Evolutionary conservation across 2,888 invertebrate genomes (phyloP), one percentile per base, ranked within the genome.

Genomic region (Drosophila gaucha): DNA sequence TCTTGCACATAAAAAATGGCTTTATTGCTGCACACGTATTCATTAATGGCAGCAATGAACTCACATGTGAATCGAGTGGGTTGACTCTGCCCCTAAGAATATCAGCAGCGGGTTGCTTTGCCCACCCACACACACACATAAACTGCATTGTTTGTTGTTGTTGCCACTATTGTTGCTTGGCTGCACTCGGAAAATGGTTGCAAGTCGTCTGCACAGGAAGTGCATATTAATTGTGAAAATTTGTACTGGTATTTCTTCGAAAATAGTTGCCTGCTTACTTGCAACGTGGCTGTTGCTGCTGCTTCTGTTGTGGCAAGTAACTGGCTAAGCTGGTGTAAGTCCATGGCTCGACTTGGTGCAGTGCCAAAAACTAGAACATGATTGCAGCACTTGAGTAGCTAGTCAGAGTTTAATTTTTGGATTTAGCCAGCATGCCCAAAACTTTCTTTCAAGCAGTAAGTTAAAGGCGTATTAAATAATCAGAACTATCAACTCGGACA

Each of bases 11-110:
- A 85, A 85, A 85, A 85, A 85, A 86, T 86, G 82, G 75, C 75
- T 85, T 85, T 85, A 85, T 85, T 85, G 84, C 84, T 85, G 87
- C 87, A 85, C 84, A 86, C 84, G 82, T 86, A 86, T 83, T 85
- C 84, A 85, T 85, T 85, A 85, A 85, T 85, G 78, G 87, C 84
- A 85, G 87, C 85, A 86, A 70, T 84, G 84, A 86, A 84, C 85
- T 84, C 86, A 86, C 77, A 86, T 86, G 73, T 77, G 86, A 73
- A 75, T 77, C 55, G 50, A 58, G 59, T 56, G 46, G 46, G 46
- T 14, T 18, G 30, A 30, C 20, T 55, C 46, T 2, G 14, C 2
- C 16, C 12, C 2, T n/a, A n/a, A n/a, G n/a, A n/a, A n/a, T n/a
- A n/a, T n/a, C n/a, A n/a, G n/a, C n/a, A n/a, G n/a, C n/a, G n/a